These are phyloP conservation scores for Drosophila miranda DNA, from an alignment of 1,140 invertebrate species.

Conservation along the genomic window DNA sequence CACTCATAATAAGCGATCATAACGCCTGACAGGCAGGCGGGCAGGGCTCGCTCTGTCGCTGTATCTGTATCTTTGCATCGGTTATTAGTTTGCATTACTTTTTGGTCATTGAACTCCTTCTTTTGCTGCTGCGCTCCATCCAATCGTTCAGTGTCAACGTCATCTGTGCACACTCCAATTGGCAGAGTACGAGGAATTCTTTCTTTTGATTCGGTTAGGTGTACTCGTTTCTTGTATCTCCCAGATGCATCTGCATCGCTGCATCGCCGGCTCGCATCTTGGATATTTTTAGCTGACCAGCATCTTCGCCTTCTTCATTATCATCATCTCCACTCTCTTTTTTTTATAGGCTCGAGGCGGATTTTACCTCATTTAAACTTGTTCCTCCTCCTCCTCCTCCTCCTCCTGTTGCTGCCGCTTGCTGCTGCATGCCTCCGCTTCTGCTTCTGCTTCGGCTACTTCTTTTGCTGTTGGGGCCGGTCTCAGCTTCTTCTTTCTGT, in stretches of 20 bases:
- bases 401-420: neutral
- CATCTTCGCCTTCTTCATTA: constrained; percentile 9
- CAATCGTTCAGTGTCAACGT: constrained; percentile 31
- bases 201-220: constrained; percentile 44
- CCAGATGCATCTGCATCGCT: constrained; percentile 41
- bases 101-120: constrained; percentile 54
- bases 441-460: constrained; percentile 24
- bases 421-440: neutral
- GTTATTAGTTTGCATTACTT: constrained; percentile 22
- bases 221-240: constrained; percentile 52
- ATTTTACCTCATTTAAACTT: constrained; percentile 75
- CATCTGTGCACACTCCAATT: constrained; percentile 40
- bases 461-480: constrained; percentile 27
- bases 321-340: constrained; percentile 44
- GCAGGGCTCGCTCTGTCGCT: neutral
- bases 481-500: constrained; percentile 25
- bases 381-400: constrained; percentile 54
- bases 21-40: constrained; percentile 1
- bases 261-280: constrained; percentile 21
- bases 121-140: neutral
- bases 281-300: constrained; percentile 56
- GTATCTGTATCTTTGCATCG: neutral
- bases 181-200: constrained; percentile 45
- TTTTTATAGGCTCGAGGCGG: constrained; percentile 48
- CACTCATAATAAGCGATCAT: constrained; percentile 55